A percentile compares a stretch with the other conserved stretches of the same genome.
Evolutionary conservation across 2,888 invertebrate species (phyloP).

Genomic region (Drosophila affinis): DNA sequence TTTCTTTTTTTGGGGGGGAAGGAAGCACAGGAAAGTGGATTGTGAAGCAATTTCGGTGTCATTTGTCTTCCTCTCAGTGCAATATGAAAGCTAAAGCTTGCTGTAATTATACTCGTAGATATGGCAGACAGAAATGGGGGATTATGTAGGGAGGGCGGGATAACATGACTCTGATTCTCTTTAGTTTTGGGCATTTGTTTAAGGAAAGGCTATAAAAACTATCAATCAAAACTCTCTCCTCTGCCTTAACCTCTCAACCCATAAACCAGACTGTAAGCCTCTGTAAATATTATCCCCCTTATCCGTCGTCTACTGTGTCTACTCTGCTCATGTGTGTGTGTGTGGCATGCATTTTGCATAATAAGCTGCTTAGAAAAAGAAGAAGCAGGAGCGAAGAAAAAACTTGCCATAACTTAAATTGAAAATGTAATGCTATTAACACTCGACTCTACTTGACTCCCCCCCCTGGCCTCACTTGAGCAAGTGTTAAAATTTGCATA

Average conservation of each 20-base stretch:
- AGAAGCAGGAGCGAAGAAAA: constrained; percentile 2
- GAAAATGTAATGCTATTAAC: constrained; percentile 66
- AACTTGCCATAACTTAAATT: constrained; percentile 60
- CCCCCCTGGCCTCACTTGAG: constrained; percentile 1
- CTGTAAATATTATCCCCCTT: constrained; percentile 4
- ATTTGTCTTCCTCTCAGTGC: constrained; percentile 37
- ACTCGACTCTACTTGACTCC: constrained; percentile 37
- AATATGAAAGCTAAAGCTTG: constrained; percentile 12
- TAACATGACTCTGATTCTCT: constrained; percentile 10
- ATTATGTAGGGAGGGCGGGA: constrained; percentile 15
- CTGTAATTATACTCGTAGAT: constrained; percentile 20
- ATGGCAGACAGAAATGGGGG: constrained; percentile 7
- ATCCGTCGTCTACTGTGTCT: constrained; percentile 15
- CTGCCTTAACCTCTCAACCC: not conserved
- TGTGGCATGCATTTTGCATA: constrained; percentile 52
- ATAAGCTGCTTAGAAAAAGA: constrained; percentile 47
- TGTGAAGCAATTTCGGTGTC: constrained; percentile 18
- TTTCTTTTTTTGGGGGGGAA: not conserved
- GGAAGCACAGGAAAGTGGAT: constrained; percentile 16
- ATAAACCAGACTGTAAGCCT: not conserved
- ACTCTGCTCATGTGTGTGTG: constrained; percentile 5
- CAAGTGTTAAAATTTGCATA: constrained; percentile 59
- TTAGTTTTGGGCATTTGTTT: not conserved
- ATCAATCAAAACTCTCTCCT: not conserved
- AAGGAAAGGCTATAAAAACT: not conserved